Conservation (phyloP, 2,888 invertebrate genomes). For the Lacanobia oleracea region DNA sequence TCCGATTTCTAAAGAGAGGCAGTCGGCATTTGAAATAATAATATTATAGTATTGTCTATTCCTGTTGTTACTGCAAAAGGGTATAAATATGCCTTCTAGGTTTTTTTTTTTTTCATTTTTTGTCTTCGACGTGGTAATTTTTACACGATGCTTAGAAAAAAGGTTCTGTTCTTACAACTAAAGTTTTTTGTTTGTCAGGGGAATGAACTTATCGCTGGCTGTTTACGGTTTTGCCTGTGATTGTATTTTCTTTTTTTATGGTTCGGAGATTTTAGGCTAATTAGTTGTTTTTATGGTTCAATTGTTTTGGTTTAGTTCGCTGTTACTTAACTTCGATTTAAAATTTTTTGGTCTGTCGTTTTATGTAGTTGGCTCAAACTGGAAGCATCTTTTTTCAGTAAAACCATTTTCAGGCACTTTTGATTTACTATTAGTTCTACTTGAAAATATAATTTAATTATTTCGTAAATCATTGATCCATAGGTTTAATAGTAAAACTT, state of each 20-base stretch:
- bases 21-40: slow-evolving; percentile 11
- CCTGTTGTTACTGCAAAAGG: background rate
- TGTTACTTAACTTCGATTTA: background rate
- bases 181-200: slow-evolving; percentile 45
- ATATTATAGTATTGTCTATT: background rate
- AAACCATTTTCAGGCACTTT: no score
- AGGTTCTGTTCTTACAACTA: slow-evolving; percentile 26
- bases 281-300: slow-evolving; percentile 26
- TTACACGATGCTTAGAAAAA: slow-evolving; percentile 34
- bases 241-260: slow-evolving; percentile 33
- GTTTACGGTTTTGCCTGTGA: slow-evolving; percentile 31
- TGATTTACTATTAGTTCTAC: no score
- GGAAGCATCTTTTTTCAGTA: no score
- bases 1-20: slow-evolving; percentile 48
- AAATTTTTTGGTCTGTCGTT: background rate
- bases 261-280: slow-evolving; percentile 26
- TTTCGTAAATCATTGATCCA: no score
- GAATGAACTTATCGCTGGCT: slow-evolving; percentile 43
- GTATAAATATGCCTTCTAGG: background rate
- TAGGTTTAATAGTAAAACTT: no score
- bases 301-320: slow-evolving; percentile 7
- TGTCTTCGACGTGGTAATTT: slow-evolving; percentile 38
- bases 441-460: no score
- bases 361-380: background rate
- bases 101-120: slow-evolving; percentile 13